Conservation (phyloP, 1,140 invertebrate genomes). For the Papilio dardanus region DNA sequence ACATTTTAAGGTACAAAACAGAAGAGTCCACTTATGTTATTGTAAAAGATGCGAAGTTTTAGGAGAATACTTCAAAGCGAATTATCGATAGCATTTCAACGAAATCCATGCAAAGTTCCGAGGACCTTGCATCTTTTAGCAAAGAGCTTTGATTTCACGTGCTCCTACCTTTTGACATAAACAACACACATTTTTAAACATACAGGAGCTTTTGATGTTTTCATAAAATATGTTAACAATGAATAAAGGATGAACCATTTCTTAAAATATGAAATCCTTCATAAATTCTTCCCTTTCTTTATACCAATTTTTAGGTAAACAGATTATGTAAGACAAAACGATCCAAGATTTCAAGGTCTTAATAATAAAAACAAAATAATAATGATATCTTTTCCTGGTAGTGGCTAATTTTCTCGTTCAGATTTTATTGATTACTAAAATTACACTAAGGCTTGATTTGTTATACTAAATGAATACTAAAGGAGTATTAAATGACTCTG, state of each 20-base stretch:
- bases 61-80: background rate
- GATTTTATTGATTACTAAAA: too few species aligned
- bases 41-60: background rate
- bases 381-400: too few species aligned
- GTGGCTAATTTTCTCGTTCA: too few species aligned
- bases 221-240: background rate
- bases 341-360: too few species aligned
- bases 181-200: background rate
- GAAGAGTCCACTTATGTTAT: background rate
- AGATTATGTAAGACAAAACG: too few species aligned
- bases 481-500: too few species aligned
- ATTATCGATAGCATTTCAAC: background rate
- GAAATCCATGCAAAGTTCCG: background rate
- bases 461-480: too few species aligned
- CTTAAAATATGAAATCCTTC: background rate
- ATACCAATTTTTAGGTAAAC: background rate
- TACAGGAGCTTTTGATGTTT: background rate
- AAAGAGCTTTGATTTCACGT: slow-evolving; percentile 10
- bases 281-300: background rate
- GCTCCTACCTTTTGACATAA: background rate
- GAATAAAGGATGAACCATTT: background rate
- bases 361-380: too few species aligned
- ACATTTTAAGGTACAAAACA: background rate
- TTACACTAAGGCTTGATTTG: too few species aligned
- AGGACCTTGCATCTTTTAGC: background rate